Conservation (phyloP, 92 coral and sea anemone genomes). For the Virgularia gustaviana region DNA sequence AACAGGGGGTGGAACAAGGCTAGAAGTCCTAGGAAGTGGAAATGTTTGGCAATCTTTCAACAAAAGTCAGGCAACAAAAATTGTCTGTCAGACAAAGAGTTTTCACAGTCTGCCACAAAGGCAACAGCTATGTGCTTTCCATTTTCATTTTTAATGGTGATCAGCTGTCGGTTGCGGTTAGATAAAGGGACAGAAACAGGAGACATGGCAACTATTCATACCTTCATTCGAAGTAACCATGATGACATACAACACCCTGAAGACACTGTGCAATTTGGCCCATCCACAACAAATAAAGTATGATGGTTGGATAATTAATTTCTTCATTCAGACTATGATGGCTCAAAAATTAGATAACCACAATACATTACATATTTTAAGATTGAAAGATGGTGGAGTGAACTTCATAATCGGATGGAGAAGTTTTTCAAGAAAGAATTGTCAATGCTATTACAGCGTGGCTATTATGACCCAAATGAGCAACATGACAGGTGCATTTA, state of each 20-base stretch:
- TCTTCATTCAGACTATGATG: too few relatives aligned
- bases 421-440: conserved; percentile 57
- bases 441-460: conserved; percentile 55
- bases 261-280: conserved; percentile 24
- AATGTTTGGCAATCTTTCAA: too few relatives aligned
- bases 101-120: too few relatives aligned
- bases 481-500: conserved; percentile 54
- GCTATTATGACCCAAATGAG: conserved; percentile 56
- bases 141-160: not conserved
- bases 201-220: conserved; percentile 28
- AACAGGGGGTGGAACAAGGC: too few relatives aligned
- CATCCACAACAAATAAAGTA: conserved; percentile 29
- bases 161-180: conserved; percentile 21
- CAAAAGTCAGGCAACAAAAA: too few relatives aligned
- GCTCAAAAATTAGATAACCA: too few relatives aligned
- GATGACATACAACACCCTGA: conserved; percentile 14
- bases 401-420: conserved; percentile 52
- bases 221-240: conserved; percentile 5
- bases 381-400: conserved; percentile 72
- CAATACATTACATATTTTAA: too few relatives aligned
- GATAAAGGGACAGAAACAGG: conserved; percentile 35
- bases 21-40: too few relatives aligned
- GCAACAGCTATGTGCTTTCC: too few relatives aligned
- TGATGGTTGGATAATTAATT: too few relatives aligned
- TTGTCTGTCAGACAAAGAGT: too few relatives aligned